Evolutionary conservation across 1,140 invertebrate genomes (phyloP), one percentile per base, ranked within the genome.

Genomic region (Pararge aegeria): DNA sequence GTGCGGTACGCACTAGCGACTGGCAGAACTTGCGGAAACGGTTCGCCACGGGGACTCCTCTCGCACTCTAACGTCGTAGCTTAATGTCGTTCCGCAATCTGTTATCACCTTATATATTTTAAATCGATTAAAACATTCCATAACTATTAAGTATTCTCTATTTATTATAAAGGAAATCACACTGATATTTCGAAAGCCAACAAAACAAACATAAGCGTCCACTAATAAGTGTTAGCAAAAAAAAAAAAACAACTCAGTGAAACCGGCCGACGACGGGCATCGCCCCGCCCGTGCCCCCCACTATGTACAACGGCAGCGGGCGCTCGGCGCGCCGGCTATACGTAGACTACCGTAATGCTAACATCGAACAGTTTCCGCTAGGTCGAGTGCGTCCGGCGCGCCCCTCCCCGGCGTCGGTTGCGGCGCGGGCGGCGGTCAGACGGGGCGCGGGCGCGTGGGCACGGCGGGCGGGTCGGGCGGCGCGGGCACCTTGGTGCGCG

Each of bases 171-270:
- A 78, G 69, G 69, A 83, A 87, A 83, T 80, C 83, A 85, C 82
- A 85, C 83, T 75, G 81, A 87, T 84, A 86, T 82, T 86, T 86
- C 54, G 77, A 84, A 87, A 87, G 84, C 80, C 76, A 80, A 87
- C 82, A 79, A 83, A 82, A 87, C 82, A 81, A 83, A 80, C 80
- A 77, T 75, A 83, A 83, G 80, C 80, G 66, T 78, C 70, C 80
- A 81, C 80, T 85, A 80, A 70, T 73, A 74, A 79, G 72, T 78
- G 78, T 81, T 78, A 83, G 83, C 80, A 71, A 46, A 46, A 74
- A 77, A 71, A 46, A 46, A 74, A 77, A 79, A 83, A 80, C 76
- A 79, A 78, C 62, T 66, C 76, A 75, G 59, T 64, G 42, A 76
- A 71, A 75, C 73, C 73, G 69, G 68, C 68, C 59, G 62, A 59